These are phyloP conservation scores for Dicrurus megarhynchus DNA, from an alignment of 2,113 vertebrate species.

Conservation along the genomic window DNA sequence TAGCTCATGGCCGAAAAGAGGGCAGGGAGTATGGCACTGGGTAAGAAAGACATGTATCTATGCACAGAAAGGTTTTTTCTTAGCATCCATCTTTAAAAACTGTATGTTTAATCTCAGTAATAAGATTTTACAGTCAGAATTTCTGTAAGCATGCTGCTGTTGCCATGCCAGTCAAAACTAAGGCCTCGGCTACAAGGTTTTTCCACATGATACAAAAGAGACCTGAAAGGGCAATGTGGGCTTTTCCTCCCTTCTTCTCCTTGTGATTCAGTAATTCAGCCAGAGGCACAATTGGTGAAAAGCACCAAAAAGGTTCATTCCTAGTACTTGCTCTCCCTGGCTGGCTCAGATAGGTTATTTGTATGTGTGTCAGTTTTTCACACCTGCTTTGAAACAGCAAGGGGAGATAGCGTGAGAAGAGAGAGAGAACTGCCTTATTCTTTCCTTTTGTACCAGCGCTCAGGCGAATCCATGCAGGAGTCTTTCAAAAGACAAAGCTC, in stretches of 20 bases:
- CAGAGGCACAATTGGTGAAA: not conserved
- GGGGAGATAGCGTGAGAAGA: not conserved
- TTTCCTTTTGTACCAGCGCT: not conserved
- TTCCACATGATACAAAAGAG: not conserved
- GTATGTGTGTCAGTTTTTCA: not conserved
- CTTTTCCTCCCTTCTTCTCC: not conserved
- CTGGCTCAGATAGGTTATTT: not conserved
- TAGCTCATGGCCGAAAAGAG: not conserved
- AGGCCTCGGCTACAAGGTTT: not conserved
- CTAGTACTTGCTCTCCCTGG: not conserved
- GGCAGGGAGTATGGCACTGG: not conserved
- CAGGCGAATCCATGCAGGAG: not conserved
- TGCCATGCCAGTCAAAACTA: not conserved
- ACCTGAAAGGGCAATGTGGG: not conserved
- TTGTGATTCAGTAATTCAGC: not conserved
- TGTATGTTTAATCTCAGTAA: not conserved
- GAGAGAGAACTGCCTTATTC: not conserved
- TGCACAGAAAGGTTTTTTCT: not conserved
- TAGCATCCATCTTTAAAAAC: not conserved
- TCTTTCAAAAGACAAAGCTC: not conserved
- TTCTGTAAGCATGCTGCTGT: not conserved
- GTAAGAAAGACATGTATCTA: not conserved
- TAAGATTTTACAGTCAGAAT: not conserved
- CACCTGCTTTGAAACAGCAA: not conserved
- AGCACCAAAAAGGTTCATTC: rapidly evolving